A percentile compares a stretch with the other conserved stretches of the same genome.
Evolutionary conservation across 2,888 invertebrate genomes (phyloP).

Genomic region (Lutraria lutraria): DNA sequence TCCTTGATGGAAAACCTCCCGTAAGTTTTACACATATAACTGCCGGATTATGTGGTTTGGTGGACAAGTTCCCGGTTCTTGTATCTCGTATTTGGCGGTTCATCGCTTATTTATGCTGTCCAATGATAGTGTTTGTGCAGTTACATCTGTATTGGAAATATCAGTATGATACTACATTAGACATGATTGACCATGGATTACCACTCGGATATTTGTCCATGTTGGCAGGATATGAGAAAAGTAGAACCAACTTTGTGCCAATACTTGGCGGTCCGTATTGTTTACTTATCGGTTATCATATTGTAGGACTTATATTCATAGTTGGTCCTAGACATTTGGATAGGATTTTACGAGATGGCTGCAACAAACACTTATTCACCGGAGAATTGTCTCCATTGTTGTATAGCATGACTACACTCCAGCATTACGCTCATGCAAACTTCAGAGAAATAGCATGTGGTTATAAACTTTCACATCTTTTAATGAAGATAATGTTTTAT

Average conservation of each 20-base stretch:
- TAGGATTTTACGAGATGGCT: constrained; percentile 32
- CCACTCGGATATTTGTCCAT: constrained; percentile 62
- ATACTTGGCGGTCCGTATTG: constrained; percentile 60
- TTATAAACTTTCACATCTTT: constrained; percentile 23
- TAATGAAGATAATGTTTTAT: constrained; percentile 33
- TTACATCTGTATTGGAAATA: constrained; percentile 45
- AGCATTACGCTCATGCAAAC: constrained; percentile 33
- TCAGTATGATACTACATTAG: constrained; percentile 37
- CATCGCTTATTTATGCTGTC: constrained; percentile 39
- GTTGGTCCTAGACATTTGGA: constrained; percentile 43
- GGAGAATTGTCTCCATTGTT: constrained; percentile 34
- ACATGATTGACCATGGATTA: constrained; percentile 48
- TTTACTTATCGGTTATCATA: constrained; percentile 42
- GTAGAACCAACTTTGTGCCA: constrained; percentile 47
- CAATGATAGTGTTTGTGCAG: constrained; percentile 48
- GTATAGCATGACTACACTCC: constrained; percentile 32
- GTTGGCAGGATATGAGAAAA: constrained; percentile 58
- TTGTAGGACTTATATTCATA: constrained; percentile 45
- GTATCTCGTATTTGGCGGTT: constrained; percentile 49
- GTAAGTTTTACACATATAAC: constrained; percentile 43
- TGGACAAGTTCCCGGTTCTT: constrained; percentile 27
- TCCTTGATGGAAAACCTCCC: constrained; percentile 51
- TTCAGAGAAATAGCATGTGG: constrained; percentile 38
- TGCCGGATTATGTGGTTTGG: constrained; percentile 49
- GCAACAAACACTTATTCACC: not conserved